Percentiles rank a stretch among this genome's conserved stretches.
These are phyloP conservation scores for Tachysurus vachellii DNA, from an alignment of 2,113 vertebrate genomes.

Conservation along the genomic window DNA sequence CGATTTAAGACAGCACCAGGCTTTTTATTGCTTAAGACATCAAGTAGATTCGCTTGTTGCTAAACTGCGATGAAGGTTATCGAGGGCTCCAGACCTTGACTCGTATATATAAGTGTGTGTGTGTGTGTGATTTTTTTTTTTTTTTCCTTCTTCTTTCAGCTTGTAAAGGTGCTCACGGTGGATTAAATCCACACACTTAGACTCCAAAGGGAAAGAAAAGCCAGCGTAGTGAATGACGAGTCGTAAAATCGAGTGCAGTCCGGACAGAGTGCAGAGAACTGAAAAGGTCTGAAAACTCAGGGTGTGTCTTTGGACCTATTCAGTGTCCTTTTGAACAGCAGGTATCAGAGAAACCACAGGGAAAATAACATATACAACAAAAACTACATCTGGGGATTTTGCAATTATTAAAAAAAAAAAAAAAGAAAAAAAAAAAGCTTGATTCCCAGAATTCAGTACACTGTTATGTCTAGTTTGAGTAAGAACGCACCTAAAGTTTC, in stretches of 20 bases:
- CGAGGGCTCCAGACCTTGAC: conserved; percentile 73
- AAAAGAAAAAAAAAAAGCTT: background rate
- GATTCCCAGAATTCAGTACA: conserved; percentile 14
- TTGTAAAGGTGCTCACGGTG: conserved; percentile 57
- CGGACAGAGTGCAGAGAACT: conserved; percentile 66
- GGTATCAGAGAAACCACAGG: conserved; percentile 54
- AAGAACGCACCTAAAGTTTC: conserved; percentile 6
- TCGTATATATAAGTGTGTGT: conserved; percentile 41
- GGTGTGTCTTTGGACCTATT: conserved; percentile 69
- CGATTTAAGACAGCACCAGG: conserved; percentile 99
- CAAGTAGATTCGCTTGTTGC: conserved; percentile 95
- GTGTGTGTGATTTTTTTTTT: conserved; percentile 68
- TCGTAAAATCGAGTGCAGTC: conserved; percentile 63
- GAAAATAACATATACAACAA: conserved; percentile 50
- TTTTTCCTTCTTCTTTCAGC: conserved; percentile 68
- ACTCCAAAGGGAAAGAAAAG: conserved; percentile 64
- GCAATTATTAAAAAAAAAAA: background rate
- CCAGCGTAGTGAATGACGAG: conserved; percentile 67
- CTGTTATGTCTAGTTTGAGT: background rate
- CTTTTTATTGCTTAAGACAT: conserved; percentile 99
- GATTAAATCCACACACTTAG: conserved; percentile 70
- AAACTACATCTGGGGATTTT: background rate
- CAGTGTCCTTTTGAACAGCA: conserved; percentile 63
- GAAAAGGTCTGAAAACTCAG: conserved; percentile 64
- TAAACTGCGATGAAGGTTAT: conserved; percentile 84